Conservation (phyloP, 2,113 vertebrate species). For the Myocastor coypus region DNA sequence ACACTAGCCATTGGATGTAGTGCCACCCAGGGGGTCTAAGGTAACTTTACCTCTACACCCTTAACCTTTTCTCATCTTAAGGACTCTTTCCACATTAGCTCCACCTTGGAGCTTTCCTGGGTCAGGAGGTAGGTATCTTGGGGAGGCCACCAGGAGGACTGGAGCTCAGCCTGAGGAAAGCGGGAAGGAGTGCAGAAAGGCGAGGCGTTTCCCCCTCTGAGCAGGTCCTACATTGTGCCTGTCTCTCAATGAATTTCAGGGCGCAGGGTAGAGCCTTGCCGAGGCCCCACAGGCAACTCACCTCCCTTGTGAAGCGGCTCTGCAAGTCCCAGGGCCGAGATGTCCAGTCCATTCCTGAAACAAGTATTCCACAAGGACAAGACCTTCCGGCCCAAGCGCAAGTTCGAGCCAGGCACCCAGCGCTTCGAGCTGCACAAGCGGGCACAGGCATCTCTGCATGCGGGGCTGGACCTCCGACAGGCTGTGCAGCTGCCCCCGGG, state of each 20-base stretch:
- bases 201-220: rapidly evolving
- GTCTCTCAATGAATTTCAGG: slow-evolving; percentile 70
- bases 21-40: not conserved
- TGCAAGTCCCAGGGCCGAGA: slow-evolving; percentile 66
- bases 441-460: slow-evolving; percentile 96
- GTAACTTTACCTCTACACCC: too few species aligned
- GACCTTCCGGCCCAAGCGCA: slow-evolving; percentile 98
- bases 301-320: rapidly evolving
- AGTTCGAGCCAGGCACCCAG: slow-evolving; percentile 98
- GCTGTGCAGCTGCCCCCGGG: slow-evolving; percentile 95
- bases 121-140: not conserved
- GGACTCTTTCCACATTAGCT: not conserved
- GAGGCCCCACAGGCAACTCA: not conserved
- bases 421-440: slow-evolving; percentile 98
- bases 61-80: not conserved
- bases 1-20: not conserved
- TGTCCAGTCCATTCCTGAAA: slow-evolving; percentile 95
- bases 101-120: not conserved
- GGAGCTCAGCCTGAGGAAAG: not conserved
- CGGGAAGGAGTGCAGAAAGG: not conserved
- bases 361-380: slow-evolving; percentile 99
- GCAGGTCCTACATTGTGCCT: too few species aligned
- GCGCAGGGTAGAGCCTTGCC: not conserved
- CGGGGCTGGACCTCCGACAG: slow-evolving; percentile 95
- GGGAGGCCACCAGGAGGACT: not conserved